Percentiles rank a stretch among this genome's conserved stretches.
Evolutionary conservation across 2,113 vertebrate genomes (phyloP).

Genomic region (Syngnathoides biaculeatus): DNA sequence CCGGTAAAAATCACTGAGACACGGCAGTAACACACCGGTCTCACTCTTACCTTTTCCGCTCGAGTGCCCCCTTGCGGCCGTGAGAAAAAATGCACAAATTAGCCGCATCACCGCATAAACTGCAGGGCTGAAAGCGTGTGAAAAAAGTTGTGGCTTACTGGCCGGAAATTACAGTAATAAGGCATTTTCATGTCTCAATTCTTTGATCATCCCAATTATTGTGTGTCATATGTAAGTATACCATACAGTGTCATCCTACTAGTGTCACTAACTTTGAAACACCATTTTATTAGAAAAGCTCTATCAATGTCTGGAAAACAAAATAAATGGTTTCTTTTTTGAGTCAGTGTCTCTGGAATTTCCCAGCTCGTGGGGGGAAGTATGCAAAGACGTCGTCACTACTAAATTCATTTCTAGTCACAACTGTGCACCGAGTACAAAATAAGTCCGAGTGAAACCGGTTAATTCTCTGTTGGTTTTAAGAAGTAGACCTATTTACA

Average conservation of each 20-base stretch:
- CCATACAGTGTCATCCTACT: neutral
- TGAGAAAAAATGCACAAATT: no score
- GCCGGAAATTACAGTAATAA: no score
- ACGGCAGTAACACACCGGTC: no score
- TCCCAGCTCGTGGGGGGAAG: no score
- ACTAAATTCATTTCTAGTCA: neutral
- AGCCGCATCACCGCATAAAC: no score
- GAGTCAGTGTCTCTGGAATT: neutral
- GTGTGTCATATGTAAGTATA: no score
- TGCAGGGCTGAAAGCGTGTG: no score
- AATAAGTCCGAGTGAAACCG: neutral
- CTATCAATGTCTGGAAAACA: neutral
- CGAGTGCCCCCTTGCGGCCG: no score
- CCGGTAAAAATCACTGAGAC: no score
- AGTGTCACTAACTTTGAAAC: neutral
- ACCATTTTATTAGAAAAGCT: neutral
- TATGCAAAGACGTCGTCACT: neutral
- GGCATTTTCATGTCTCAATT: no score
- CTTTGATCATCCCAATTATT: neutral
- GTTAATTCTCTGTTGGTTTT: neutral
- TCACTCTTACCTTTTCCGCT: no score
- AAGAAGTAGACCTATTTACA: slow-evolving; percentile 11
- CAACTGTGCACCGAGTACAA: neutral
- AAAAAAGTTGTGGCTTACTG: no score
- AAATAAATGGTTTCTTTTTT: neutral